These are phyloP conservation scores for Abscondita cerata DNA, from an alignment of 2,888 invertebrate genomes.

Conservation along the genomic window DNA sequence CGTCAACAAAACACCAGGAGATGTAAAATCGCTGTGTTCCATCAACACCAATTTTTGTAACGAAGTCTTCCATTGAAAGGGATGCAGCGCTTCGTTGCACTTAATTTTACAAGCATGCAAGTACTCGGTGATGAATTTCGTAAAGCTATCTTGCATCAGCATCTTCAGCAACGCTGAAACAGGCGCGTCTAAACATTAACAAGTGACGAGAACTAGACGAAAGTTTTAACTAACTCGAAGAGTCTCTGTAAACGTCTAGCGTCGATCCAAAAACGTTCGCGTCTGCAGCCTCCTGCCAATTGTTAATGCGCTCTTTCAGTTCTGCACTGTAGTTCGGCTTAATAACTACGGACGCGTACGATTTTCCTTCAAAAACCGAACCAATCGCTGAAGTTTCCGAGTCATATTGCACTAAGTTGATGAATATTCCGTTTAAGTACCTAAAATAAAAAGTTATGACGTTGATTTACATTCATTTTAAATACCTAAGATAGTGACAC, in stretches of 20 bases:
- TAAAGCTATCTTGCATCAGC: conserved; percentile 76
- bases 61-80: conserved; percentile 59
- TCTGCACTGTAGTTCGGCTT: conserved; percentile 77
- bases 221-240: conserved; percentile 72
- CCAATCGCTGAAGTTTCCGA: conserved; percentile 67
- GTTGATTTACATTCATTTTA: too few species aligned
- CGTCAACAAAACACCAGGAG: background rate
- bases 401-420: conserved; percentile 51
- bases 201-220: too few species aligned
- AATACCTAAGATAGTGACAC: conserved; percentile 76
- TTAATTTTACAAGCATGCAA: conserved; percentile 71
- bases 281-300: conserved; percentile 63
- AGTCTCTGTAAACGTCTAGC: conserved; percentile 77
- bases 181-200: conserved; percentile 77
- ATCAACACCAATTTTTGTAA: too few species aligned
- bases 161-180: conserved; percentile 80
- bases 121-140: conserved; percentile 71
- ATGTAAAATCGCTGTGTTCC: background rate
- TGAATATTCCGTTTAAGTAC: too few species aligned
- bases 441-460: too few species aligned
- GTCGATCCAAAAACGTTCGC: conserved; percentile 69
- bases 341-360: conserved; percentile 80
- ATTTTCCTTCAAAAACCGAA: conserved; percentile 72
- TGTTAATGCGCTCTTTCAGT: conserved; percentile 62
- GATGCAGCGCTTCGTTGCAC: conserved; percentile 66